phyloP scores from a whole-genome alignment of 1,140 invertebrate genomes.

The Polyergus mexicanus region DNA sequence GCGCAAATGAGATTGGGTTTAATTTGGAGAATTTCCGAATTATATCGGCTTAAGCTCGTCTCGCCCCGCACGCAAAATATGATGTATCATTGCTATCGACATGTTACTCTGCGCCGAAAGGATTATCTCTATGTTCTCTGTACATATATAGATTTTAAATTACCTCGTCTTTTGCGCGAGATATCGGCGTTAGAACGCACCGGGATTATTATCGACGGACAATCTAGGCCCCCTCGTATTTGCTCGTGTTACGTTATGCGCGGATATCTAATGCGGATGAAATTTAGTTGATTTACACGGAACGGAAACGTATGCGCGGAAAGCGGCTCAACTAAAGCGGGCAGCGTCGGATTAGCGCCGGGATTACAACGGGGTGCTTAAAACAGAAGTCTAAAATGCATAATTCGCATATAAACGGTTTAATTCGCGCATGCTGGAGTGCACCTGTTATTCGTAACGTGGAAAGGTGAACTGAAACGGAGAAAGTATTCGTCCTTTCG shows the following conservation, averaged over 20 bases:
- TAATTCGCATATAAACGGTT: conserved; percentile 55
- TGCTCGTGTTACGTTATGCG: conserved; percentile 13
- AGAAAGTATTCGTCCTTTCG: neutral
- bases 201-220: neutral
- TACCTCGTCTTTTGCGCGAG: neutral
- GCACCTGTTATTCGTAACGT: conserved; percentile 11
- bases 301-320: conserved; percentile 51
- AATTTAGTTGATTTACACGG: conserved; percentile 55
- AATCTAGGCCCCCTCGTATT: neutral
- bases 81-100: conserved; percentile 41
- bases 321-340: conserved; percentile 51
- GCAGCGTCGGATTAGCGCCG: conserved; percentile 49
- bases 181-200: neutral
- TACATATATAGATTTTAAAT: neutral
- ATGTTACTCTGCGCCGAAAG: neutral
- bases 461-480: neutral
- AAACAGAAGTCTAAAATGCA: conserved; percentile 58
- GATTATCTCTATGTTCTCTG: neutral
- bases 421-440: conserved; percentile 44
- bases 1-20: conserved; percentile 51
- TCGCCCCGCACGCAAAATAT: neutral
- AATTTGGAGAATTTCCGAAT: conserved; percentile 44
- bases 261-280: conserved; percentile 51
- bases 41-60: conserved; percentile 39
- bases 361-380: conserved; percentile 40